Conservation (phyloP, 2,113 vertebrate genomes). For the Pelvicachromis taeniatus region DNA sequence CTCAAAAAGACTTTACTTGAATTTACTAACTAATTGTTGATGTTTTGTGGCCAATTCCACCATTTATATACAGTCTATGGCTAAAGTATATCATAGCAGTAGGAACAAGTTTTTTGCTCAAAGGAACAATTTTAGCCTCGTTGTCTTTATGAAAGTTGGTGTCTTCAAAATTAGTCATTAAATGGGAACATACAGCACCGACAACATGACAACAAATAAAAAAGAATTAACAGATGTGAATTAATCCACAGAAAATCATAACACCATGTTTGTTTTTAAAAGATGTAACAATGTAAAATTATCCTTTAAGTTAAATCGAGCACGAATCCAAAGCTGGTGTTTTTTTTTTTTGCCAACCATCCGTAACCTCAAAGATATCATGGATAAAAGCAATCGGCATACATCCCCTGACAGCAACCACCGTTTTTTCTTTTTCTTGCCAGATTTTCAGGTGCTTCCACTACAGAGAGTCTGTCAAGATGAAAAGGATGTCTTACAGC, state of each 20-base stretch:
- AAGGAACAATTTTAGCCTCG: not conserved
- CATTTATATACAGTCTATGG: not conserved
- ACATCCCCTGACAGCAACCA: constrained; percentile 28
- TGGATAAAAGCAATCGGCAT: constrained; percentile 40
- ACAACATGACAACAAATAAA: not conserved
- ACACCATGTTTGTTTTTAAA: not conserved
- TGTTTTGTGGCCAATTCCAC: not conserved
- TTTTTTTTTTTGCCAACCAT: not conserved
- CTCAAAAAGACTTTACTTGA: not conserved
- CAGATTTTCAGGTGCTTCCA: constrained; percentile 23
- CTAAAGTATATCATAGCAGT: not conserved
- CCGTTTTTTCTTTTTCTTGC: not conserved
- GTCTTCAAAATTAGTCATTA: not conserved
- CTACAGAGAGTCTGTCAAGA: constrained; percentile 25
- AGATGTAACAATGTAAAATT: not conserved
- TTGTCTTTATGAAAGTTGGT: not conserved
- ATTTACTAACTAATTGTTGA: not conserved
- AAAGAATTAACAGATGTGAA: not conserved
- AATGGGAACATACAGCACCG: not conserved
- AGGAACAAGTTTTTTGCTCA: not conserved
- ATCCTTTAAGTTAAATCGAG: not conserved
- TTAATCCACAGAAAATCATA: not conserved
- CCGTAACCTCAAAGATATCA: constrained; percentile 47
- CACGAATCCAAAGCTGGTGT: not conserved
- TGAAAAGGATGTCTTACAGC: constrained; percentile 51